Evolutionary conservation across 2,113 vertebrate species (phyloP), one percentile per base, ranked within the genome.

Genomic region (Perccottus glenii): DNA sequence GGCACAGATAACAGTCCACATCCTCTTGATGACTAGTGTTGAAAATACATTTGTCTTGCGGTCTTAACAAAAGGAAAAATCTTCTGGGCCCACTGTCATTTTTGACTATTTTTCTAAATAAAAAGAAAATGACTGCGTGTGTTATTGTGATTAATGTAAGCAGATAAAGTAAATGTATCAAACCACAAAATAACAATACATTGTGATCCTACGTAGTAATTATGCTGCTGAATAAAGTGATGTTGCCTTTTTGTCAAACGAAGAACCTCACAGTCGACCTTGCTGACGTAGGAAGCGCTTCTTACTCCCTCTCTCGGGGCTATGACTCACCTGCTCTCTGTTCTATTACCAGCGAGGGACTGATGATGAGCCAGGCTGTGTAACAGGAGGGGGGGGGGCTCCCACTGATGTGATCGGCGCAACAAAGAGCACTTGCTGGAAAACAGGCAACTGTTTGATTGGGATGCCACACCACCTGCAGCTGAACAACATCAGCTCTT

Each of bases 291-390:
- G 52, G 69, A 71, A 60, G 67, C 12, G 45, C 64, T 36, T 44
- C 57, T 66, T 73, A 14, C 70, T 47, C 60, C 42, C 73, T 73
- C 75, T 64, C 77, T 80, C 72, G 4, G 67, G 77, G 71, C 38
- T 36, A 83, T 90, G 89, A 91, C 88, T 91, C 89, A 91, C 87
- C 89, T 91, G 85, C 85, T 89, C 83, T 83, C 75, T 85, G 78
- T 85, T 89, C 84, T 85, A 78, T 74, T 85, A 81, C 74, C 74
- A 80, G 79, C 38, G 61, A 87, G 73, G 68, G 77, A 56, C 75
- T 69, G 82, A 81, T 66, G 86, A 81, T 73, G 59, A 67, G 60
- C 51, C 68, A 47, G 65, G 50, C 73, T 87, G 78, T 61, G 40
- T 62, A 74, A 73, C 47, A 43, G 45, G 50, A 51, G 53, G 35